These are phyloP conservation scores for Strongylocentrotus purpuratus DNA, from an alignment of 35 echinoderm and acorn worm species.

Conservation along the genomic window DNA sequence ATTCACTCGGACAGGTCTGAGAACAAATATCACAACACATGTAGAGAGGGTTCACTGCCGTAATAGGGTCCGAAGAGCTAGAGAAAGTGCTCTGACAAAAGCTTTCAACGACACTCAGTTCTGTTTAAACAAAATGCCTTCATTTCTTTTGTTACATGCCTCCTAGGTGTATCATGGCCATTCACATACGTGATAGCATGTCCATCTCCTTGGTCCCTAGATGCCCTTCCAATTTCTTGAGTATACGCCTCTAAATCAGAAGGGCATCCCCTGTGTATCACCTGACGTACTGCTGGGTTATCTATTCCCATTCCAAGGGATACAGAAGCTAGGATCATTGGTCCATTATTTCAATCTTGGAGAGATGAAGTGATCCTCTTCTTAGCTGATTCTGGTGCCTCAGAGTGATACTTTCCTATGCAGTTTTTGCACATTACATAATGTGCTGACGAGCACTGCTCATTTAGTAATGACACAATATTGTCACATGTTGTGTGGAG, in stretches of 20 bases:
- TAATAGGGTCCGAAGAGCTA: no score
- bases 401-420: background rate
- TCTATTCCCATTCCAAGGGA: background rate
- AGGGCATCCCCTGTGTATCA: background rate
- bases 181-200: background rate
- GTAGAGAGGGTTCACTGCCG: no score
- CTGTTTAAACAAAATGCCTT: background rate
- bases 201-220: background rate
- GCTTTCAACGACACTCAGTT: background rate
- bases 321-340: background rate
- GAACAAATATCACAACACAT: no score
- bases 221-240: background rate
- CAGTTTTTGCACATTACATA: background rate
- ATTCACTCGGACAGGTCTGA: no score
- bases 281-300: background rate
- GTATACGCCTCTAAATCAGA: background rate
- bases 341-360: background rate
- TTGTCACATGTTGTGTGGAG: background rate
- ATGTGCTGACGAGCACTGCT: background rate
- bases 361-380: conserved; percentile 4
- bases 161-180: background rate
- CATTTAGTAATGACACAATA: background rate
- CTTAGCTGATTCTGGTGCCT: background rate
- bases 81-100: no score
- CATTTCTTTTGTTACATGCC: conserved; percentile 6